Evolutionary conservation across 2,888 invertebrate genomes (phyloP).

Genomic region (Cataglyphis livida): DNA sequence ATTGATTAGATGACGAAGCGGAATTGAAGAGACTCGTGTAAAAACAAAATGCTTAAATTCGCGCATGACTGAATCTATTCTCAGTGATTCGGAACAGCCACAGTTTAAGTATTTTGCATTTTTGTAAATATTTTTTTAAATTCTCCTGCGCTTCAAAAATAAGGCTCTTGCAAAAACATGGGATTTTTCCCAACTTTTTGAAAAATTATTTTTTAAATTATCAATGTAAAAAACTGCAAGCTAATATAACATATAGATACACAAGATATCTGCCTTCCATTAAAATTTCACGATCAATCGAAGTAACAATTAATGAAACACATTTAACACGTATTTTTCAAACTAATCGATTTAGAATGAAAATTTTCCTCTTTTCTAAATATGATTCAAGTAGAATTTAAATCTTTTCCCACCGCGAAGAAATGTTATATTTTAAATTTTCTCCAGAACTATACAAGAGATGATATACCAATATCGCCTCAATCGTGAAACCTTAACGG

Average conservation of each 20-base stretch:
- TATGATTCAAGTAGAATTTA: slow-evolving; percentile 2
- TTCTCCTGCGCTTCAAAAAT: slow-evolving; percentile 21
- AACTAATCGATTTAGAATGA: slow-evolving; percentile 13
- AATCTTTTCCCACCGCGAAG: slow-evolving; percentile 12
- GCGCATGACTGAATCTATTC: slow-evolving; percentile 67
- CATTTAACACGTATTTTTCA: not conserved
- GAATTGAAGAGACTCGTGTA: slow-evolving; percentile 56
- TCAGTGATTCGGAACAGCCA: slow-evolving; percentile 22
- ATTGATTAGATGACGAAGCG: slow-evolving; percentile 40
- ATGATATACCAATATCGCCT: not conserved
- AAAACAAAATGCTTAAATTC: slow-evolving; percentile 54
- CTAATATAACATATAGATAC: not conserved
- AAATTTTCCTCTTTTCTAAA: not conserved
- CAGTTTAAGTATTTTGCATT: not conserved
- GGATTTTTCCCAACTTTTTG: not conserved
- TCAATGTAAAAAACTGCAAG: not conserved
- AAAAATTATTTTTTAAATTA: slow-evolving; percentile 11
- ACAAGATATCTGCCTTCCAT: not conserved
- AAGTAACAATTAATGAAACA: not conserved
- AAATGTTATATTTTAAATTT: slow-evolving; percentile 41
- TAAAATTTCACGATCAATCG: not conserved
- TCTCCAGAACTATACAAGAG: not conserved
- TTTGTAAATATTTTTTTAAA: slow-evolving; percentile 9
- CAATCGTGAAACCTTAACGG: slow-evolving; percentile 30
- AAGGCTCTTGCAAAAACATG: not conserved